Percentiles rank a stretch among this genome's conserved stretches.
Evolutionary conservation across 2,888 invertebrate species (phyloP).

Genomic region (Rhopalosiphum nymphaeae): DNA sequence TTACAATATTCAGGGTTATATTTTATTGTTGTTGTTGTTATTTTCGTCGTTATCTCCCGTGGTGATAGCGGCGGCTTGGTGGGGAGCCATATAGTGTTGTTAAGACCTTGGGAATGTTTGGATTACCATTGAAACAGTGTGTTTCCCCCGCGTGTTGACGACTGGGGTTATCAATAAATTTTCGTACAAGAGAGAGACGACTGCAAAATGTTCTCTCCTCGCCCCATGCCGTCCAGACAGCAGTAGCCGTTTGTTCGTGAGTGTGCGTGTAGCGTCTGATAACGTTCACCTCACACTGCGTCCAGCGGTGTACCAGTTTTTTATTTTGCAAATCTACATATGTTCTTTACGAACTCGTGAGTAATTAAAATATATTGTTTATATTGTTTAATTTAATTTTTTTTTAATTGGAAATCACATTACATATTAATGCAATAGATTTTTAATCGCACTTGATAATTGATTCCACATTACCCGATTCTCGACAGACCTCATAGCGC

Average conservation of each 20-base stretch:
- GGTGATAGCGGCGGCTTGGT: not conserved
- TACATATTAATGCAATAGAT: not conserved
- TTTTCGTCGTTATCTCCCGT: too few species aligned
- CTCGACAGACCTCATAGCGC: not conserved
- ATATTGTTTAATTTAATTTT: not conserved
- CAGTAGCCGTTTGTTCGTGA: not conserved
- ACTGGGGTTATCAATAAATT: not conserved
- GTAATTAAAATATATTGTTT: not conserved
- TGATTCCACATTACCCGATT: not conserved
- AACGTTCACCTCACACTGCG: not conserved
- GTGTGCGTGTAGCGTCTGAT: not conserved
- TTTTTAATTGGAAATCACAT: not conserved
- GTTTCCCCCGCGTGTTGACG: not conserved
- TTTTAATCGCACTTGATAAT: constrained; percentile 18
- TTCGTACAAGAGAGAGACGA: not conserved
- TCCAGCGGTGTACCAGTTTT: not conserved
- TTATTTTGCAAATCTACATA: not conserved
- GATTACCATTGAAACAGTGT: too few species aligned
- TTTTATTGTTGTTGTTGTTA: too few species aligned
- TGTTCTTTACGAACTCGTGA: constrained; percentile 18
- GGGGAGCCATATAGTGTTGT: not conserved
- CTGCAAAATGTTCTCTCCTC: not conserved
- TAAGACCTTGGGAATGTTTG: not conserved
- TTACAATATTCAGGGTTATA: too few species aligned
- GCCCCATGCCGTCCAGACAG: not conserved